Percentiles rank a stretch among this genome's conserved stretches.
phyloP scores from a whole-genome alignment of 2,888 invertebrate genomes.

The Caenorhabditis becei region DNA sequence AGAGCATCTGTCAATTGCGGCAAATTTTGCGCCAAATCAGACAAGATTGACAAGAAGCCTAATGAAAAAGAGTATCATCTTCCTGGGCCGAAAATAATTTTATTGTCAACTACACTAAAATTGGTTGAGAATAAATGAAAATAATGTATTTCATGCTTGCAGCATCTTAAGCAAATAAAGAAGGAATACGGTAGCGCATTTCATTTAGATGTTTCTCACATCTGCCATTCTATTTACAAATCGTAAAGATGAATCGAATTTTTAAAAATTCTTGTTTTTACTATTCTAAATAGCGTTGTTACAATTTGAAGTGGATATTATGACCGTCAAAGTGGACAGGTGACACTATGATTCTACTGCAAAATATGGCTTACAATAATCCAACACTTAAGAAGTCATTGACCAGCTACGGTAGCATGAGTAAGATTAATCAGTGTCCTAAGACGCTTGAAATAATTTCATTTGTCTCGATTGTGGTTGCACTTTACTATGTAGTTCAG shows the following conservation, averaged over 20 bases:
- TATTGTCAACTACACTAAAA: too few species aligned
- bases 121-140: not conserved
- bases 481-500: too few species aligned
- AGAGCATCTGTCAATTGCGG: not conserved
- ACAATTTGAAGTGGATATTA: too few species aligned
- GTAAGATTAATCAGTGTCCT: too few species aligned
- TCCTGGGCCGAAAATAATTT: conserved; percentile 4
- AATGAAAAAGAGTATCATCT: not conserved
- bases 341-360: conserved; percentile 34
- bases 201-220: conserved; percentile 12
- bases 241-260: conserved; percentile 32
- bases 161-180: conserved; percentile 41
- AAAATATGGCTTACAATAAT: conserved; percentile 34
- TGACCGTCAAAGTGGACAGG: conserved; percentile 2
- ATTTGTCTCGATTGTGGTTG: too few species aligned
- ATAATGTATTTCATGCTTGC: not conserved
- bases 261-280: not conserved
- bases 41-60: not conserved
- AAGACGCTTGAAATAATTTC: too few species aligned
- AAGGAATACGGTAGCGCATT: conserved; percentile 38
- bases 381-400: too few species aligned
- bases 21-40: not conserved
- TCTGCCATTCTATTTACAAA: conserved; percentile 51
- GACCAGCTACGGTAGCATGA: too few species aligned
- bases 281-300: too few species aligned